Evolutionary conservation across 2,113 vertebrate species (phyloP).

Genomic region (Paradoxurus hermaphroditus): DNA sequence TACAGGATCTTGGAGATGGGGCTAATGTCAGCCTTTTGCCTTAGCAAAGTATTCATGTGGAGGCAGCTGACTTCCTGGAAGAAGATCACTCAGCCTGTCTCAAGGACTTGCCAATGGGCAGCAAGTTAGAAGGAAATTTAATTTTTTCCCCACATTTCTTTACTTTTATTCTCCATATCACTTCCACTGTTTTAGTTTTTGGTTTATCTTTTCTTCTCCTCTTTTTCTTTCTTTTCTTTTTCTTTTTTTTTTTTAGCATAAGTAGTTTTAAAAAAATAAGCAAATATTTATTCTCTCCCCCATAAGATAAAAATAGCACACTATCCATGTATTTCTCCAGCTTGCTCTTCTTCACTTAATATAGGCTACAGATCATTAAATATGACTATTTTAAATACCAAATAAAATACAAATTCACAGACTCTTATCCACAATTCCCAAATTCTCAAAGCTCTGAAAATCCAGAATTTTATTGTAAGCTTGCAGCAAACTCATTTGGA

Average conservation of each 20-base stretch:
- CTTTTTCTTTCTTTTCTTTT: background rate
- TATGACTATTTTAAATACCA: background rate
- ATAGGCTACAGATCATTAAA: background rate
- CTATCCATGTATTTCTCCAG: background rate
- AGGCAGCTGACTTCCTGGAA: background rate
- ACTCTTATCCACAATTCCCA: background rate
- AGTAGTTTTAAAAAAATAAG: background rate
- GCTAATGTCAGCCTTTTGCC: background rate
- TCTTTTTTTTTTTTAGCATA: background rate
- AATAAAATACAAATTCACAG: background rate
- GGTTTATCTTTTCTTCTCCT: background rate
- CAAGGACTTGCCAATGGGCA: background rate
- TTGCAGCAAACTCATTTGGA: background rate
- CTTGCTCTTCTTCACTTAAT: background rate
- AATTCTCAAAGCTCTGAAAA: constrained; percentile 32
- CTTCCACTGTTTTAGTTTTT: background rate
- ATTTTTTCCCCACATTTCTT: background rate
- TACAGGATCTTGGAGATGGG: background rate
- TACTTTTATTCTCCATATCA: background rate
- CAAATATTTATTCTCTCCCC: background rate
- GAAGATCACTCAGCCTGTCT: background rate
- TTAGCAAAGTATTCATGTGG: background rate
- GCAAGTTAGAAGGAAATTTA: background rate
- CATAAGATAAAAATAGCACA: background rate
- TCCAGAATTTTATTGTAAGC: constrained; percentile 23